Percentiles rank a stretch among this genome's conserved stretches.
Conservation (phyloP, 2,888 invertebrate species). For the Osedax frankpressi region DNA sequence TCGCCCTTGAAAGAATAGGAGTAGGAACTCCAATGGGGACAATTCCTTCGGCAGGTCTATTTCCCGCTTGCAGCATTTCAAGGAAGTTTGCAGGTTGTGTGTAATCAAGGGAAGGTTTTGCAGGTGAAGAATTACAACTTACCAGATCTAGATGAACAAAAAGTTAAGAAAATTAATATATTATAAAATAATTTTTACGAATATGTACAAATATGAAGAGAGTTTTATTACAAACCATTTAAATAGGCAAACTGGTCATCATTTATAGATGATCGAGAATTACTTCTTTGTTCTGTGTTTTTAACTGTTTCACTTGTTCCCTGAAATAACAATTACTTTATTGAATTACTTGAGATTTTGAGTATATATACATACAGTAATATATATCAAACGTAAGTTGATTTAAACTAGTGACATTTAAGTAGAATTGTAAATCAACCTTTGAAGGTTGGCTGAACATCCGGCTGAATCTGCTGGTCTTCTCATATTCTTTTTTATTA, state of each 20-base stretch:
- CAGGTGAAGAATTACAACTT: neutral
- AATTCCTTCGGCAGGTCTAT: neutral
- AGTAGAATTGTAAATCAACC: too few species aligned
- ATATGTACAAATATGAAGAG: too few species aligned
- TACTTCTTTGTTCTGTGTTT: neutral
- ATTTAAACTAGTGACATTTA: too few species aligned
- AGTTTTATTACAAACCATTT: conserved; percentile 24
- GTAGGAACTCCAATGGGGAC: neutral
- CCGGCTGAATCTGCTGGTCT: neutral
- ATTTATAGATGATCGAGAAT: conserved; percentile 51
- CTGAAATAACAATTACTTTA: too few species aligned
- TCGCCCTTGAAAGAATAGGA: neutral
- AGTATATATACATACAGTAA: neutral
- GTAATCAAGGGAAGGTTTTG: neutral
- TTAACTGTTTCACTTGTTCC: too few species aligned
- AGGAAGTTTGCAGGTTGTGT: neutral
- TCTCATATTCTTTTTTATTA: neutral
- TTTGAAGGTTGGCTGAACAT: neutral
- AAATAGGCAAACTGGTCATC: conserved; percentile 50
- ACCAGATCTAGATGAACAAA: conserved; percentile 1
- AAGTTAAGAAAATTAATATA: too few species aligned
- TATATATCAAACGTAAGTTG: too few species aligned
- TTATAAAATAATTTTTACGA: too few species aligned
- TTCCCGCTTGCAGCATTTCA: neutral
- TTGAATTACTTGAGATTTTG: neutral